A percentile compares a stretch with the other conserved stretches of the same genome.
These are phyloP conservation scores for Argya squamiceps DNA, from an alignment of 2,797 vertebrate species.

Conservation along the genomic window DNA sequence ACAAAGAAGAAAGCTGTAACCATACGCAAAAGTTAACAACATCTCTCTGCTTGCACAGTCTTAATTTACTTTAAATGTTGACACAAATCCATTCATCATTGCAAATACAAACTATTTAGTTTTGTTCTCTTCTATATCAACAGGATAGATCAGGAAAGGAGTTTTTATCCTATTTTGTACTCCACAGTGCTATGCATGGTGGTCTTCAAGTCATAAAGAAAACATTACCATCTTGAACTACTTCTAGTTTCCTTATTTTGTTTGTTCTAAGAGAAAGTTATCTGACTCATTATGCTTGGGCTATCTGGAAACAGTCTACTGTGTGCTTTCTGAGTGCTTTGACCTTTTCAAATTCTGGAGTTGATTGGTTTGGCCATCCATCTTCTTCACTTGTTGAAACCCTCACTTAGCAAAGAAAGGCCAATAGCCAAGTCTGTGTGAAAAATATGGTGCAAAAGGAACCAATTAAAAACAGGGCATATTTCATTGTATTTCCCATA, in stretches of 20 bases:
- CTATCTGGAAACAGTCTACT: slow-evolving; percentile 18
- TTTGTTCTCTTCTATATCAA: background rate
- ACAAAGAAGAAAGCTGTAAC: background rate
- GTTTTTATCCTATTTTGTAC: background rate
- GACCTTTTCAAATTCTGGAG: slow-evolving; percentile 39
- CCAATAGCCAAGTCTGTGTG: slow-evolving; percentile 35
- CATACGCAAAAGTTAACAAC: background rate
- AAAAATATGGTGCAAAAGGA: slow-evolving; percentile 49
- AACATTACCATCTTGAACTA: slow-evolving; percentile 7
- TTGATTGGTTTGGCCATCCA: slow-evolving; percentile 28
- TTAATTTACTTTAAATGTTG: background rate
- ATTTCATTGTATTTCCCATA: slow-evolving; percentile 45
- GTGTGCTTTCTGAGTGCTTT: background rate
- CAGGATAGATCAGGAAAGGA: background rate
- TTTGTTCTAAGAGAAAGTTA: background rate
- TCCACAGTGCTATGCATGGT: background rate
- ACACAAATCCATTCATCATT: background rate
- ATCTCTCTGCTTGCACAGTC: background rate
- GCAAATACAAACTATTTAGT: background rate
- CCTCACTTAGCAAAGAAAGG: slow-evolving; percentile 47
- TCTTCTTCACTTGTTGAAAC: slow-evolving; percentile 61
- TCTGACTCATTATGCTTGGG: background rate
- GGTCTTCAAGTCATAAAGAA: background rate
- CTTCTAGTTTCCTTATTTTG: slow-evolving; percentile 10
- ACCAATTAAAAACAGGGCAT: slow-evolving; percentile 23